These are phyloP conservation scores for Brachionus rubens DNA, from an alignment of 1,140 invertebrate genomes.

Conservation along the genomic window DNA sequence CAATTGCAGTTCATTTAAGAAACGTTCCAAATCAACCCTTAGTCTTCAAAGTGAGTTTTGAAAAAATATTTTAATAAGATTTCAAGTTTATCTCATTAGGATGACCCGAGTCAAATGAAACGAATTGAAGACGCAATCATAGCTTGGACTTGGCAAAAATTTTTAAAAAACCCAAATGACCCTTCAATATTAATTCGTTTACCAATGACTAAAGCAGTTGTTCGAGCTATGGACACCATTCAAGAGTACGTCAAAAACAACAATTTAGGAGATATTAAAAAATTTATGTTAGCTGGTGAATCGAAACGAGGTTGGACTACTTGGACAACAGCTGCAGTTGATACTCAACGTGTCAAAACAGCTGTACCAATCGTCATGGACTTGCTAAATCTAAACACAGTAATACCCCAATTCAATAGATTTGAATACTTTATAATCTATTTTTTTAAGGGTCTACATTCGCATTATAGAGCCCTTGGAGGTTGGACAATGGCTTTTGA, in stretches of 20 bases:
- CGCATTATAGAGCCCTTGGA: slow-evolving; percentile 51
- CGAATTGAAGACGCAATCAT: slow-evolving; percentile 52
- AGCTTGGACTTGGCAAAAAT: slow-evolving; percentile 53
- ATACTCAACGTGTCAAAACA: slow-evolving; percentile 53
- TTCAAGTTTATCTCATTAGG: no score
- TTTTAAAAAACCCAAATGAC: background rate
- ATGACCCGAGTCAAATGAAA: slow-evolving; percentile 50
- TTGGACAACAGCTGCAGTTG: slow-evolving; percentile 54
- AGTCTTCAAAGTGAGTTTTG: slow-evolving; percentile 50
- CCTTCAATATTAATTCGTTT: background rate
- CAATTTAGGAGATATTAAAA: slow-evolving; percentile 46
- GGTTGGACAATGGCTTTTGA: slow-evolving; percentile 46
- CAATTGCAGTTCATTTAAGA: slow-evolving; percentile 50
- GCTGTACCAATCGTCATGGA: slow-evolving; percentile 56
- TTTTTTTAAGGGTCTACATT: slow-evolving; percentile 54
- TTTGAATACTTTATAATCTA: no score
- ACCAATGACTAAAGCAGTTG: slow-evolving; percentile 50
- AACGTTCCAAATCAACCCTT: slow-evolving; percentile 54
- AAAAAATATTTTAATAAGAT: background rate
- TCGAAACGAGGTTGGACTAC: slow-evolving; percentile 58
- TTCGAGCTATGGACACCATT: slow-evolving; percentile 53
- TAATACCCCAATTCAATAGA: slow-evolving; percentile 43
- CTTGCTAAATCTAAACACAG: slow-evolving; percentile 52
- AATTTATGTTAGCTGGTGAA: slow-evolving; percentile 53
- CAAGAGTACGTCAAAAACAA: slow-evolving; percentile 48